Evolutionary conservation across 2,113 vertebrate genomes (phyloP).

Genomic region (Corythoichthys intestinalis): DNA sequence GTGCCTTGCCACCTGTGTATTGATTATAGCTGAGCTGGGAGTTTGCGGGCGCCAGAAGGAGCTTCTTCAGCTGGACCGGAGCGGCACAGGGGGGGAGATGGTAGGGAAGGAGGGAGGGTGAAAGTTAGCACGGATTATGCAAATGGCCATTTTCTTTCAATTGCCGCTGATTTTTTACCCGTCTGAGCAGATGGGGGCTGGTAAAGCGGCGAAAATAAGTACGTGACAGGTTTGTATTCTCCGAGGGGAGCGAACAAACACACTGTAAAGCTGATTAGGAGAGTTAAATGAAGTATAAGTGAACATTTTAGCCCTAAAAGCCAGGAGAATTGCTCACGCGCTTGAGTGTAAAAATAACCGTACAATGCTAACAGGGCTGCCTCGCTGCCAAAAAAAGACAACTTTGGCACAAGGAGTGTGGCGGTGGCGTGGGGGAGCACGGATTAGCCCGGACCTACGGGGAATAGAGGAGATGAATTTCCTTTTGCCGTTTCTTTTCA

Average conservation of each 20-base stretch:
- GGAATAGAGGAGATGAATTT: conserved; percentile 38
- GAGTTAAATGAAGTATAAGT: conserved; percentile 44
- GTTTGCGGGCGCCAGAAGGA: conserved; percentile 97
- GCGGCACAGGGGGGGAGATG: conserved; percentile 18
- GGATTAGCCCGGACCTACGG: conserved; percentile 29
- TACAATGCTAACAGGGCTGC: conserved; percentile 25
- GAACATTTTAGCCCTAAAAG: conserved; percentile 41
- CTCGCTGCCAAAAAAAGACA: conserved; percentile 20
- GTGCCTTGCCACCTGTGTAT: conserved; percentile 93
- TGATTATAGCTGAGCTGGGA: conserved; percentile 99
- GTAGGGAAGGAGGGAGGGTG: background rate
- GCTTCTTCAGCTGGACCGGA: conserved; percentile 91
- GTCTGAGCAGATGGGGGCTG: conserved; percentile 4
- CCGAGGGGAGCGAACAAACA: conserved; percentile 61
- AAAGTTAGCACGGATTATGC: conserved; percentile 31
- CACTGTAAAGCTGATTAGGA: conserved; percentile 48
- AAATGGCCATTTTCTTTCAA: conserved; percentile 49
- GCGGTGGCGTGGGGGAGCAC: background rate
- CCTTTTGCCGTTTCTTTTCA: conserved; percentile 21
- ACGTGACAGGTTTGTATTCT: conserved; percentile 4
- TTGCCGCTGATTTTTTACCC: conserved; percentile 29
- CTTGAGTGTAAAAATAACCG: conserved; percentile 36
- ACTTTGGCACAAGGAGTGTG: conserved; percentile 6
- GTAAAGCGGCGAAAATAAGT: conserved; percentile 7
- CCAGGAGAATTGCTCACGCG: conserved; percentile 21